These are phyloP conservation scores for Dallia pectoralis DNA, from an alignment of 2,797 vertebrate species.

Conservation along the genomic window DNA sequence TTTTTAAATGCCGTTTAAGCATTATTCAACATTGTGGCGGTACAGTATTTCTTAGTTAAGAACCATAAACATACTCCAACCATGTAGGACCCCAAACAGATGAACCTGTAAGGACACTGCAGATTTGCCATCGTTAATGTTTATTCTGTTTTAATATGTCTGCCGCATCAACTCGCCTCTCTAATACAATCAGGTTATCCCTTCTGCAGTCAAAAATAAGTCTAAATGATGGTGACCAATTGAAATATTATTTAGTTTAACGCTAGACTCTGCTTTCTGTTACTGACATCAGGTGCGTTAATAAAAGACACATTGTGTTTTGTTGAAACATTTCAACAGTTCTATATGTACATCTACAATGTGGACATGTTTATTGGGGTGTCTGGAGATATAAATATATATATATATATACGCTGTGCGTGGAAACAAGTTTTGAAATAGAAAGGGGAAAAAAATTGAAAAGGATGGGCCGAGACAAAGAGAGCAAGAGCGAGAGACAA, in stretches of 20 bases:
- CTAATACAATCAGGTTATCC: not conserved
- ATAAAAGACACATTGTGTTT: not conserved
- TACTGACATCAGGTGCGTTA: not conserved
- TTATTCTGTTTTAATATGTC: not conserved
- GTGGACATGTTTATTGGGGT: not conserved
- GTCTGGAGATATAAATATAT: no score
- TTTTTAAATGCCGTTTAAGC: constrained; percentile 41
- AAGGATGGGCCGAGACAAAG: not conserved
- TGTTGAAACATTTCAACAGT: not conserved
- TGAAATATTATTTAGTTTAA: not conserved
- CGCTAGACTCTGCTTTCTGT: not conserved
- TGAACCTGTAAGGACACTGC: constrained; percentile 40
- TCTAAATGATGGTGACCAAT: not conserved
- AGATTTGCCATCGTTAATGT: not conserved
- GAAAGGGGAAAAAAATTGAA: not conserved
- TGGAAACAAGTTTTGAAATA: no score
- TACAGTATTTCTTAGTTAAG: constrained; percentile 31
- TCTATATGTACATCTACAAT: not conserved
- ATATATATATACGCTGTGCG: not conserved
- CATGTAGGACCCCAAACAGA: constrained; percentile 40
- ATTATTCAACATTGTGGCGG: constrained; percentile 31
- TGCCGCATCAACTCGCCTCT: not conserved
- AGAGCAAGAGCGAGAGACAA: not conserved
- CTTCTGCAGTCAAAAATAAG: not conserved
- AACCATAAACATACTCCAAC: constrained; percentile 26